Percentiles rank a stretch among this genome's conserved stretches.
These are phyloP conservation scores for Medauroidea extradentata DNA, from an alignment of 1,140 invertebrate genomes.

Conservation along the genomic window DNA sequence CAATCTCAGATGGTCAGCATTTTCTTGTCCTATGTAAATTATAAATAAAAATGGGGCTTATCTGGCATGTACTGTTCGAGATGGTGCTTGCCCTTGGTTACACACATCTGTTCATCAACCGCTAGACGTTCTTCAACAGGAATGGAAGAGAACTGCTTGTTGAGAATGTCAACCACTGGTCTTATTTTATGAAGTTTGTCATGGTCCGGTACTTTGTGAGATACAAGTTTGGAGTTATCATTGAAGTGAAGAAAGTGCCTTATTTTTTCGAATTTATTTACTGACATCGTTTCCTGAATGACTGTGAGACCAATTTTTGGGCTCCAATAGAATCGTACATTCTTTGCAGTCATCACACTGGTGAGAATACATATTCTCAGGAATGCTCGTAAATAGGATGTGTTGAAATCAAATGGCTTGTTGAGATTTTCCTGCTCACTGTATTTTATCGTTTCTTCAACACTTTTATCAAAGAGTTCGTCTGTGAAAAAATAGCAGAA, in stretches of 20 bases:
- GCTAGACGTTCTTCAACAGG: conserved; percentile 31
- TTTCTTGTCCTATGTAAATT: conserved; percentile 30
- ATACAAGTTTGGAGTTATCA: conserved; percentile 27
- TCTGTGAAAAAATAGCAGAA: background rate
- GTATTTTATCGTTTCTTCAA: background rate
- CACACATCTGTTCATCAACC: conserved; percentile 36
- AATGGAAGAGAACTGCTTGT: conserved; percentile 19
- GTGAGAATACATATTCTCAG: background rate
- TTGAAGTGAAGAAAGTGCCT: conserved; percentile 34
- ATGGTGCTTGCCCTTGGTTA: conserved; percentile 30
- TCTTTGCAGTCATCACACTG: background rate
- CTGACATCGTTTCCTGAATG: conserved; percentile 26
- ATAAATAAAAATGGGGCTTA: conserved; percentile 37
- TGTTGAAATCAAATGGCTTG: background rate
- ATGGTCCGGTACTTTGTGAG: conserved; percentile 16
- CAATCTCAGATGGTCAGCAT: conserved; percentile 8
- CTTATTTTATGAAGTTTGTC: conserved; percentile 26
- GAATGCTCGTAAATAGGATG: background rate
- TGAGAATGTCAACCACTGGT: conserved; percentile 15
- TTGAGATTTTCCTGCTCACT: background rate
- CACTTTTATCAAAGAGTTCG: background rate
- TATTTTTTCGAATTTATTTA: conserved; percentile 38
- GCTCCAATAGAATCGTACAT: background rate
- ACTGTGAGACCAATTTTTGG: background rate
- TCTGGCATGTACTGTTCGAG: conserved; percentile 36